Base-by-base conservation (phyloP, 2,797 vertebrate genomes). In the Prionace glauca region DNA sequence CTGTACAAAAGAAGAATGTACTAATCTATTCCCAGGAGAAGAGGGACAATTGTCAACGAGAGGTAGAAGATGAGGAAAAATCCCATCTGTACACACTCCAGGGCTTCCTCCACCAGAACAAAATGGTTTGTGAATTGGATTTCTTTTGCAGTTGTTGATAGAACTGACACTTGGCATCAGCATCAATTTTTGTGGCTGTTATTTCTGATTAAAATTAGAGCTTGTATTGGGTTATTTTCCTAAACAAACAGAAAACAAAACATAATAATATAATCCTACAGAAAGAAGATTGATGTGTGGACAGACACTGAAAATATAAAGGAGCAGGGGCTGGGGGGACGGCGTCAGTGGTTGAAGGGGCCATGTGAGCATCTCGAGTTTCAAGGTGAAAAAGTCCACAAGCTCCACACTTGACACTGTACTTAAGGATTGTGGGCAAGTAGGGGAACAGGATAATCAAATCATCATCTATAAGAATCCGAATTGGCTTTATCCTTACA, bases 341-440 rank as follows among this genome's bases (percentile, higher is more conserved):
- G 29, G 72, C 2, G 7, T 74, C 26, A 32, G 72, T 29, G 32
- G 72, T 74, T 11, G 29, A 74, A 29, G 72, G 2, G 4, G 74
- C 11, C 32, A 77, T 2, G 32, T 77, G 74, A 32, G 11, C 74
- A 77, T 14, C 32, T n/a, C 32, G 3, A n/a, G 12, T 10, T 77
- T 77, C 3, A 11, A 77, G 32, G n/a, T n/a, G 29, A 77, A 69
- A n/a, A 95, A 93, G 18, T 95, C 71, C 32, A 95, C 95, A 12
- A 95, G 87, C 0, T 0, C 0, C 0, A 71, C 20, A 24, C 93
- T 96, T 0, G 0, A 77, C 96, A 86, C 72, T 91, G 0, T 95
- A 3, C 5, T 36, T 91, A 26, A 10, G 16, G 65, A 88, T 65
- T 45, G 67, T 20, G 67, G 16, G 67, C 67, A 20, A 1, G 32